Base-by-base conservation (phyloP, 2,797 vertebrate genomes). In the Clarias platycephalus region DNA sequence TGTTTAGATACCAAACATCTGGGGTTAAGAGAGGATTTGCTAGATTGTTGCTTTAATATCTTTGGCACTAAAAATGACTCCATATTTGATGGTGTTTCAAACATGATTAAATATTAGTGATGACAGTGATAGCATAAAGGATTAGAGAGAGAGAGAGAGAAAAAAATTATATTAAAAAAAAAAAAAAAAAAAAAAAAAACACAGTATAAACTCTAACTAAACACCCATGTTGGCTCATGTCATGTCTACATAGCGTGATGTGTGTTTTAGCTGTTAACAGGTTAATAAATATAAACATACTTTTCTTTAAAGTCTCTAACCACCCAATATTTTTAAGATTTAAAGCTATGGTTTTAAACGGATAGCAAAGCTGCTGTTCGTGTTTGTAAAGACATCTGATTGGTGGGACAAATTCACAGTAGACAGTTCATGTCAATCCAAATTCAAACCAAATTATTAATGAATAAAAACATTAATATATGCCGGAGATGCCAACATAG, bases 1-100 rank as follows among this genome's bases (percentile, higher is more conserved):
- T 7, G 4, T 44, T 58, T 10, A 31, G 18, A 76, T 0, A 44
- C 1, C 4, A 76, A 77, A 60, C 20, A 60, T 13, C 20, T 24
- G 20, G 58, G 75, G 57, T 62, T n/a, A 62, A 78, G 37, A 58
- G 13, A 1, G 2, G 13, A 76, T 7, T 22, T 22, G 58, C 12
- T 24, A 20, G 22, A 40, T 40, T 26, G 12, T 62, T 62, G 31
- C 31, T 24, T 40, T 18, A 64, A 64, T 20, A 79, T 0, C 1
- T 80, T 53, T 80, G 62, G 62, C 63, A 80, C 78, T 66, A 80
- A 80, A 53, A 80, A 80, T 80, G 78, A 80, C 63, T 66, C 62
- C 62, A 66, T 55, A 49, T 80, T 12, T 28, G 16, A 28, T 26
- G 15, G 8, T 12, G 55, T 16, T 60, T 62, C 31, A 60, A 40